Base-by-base conservation (phyloP, 2,888 invertebrate species). In the Tachina lurida region DNA sequence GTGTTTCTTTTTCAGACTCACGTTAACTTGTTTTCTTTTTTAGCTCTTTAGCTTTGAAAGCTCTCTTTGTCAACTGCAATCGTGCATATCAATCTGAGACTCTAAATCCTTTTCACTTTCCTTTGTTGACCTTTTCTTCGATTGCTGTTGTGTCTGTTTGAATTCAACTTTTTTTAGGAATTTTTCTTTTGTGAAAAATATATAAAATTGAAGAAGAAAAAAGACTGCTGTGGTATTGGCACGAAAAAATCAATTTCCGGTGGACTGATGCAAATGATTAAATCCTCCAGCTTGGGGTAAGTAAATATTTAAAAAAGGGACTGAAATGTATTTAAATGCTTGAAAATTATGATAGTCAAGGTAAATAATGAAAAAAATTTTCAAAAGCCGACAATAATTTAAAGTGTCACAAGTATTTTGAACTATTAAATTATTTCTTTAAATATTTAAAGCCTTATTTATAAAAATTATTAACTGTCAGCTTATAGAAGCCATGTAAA, bases 101-200 rank as follows among this genome's bases (percentile, higher is more conserved):
- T 52, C 71, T 49, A 83, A 86, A 86, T 86, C 79, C 83, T 79
- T 86, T 86, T 83, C 82, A 86, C 86, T 86, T 86, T 86, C 75
- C 67, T 76, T 71, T 65, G 67, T 79, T 79, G 78, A 82, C 78
- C 82, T 79, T 78, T 70, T 77, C 71, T 52, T 67, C 19, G 9
- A 10, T 60, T 45, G 4, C 9, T 49, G 10, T 13, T 43, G n/a
- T 17, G n/a, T 17, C 45, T 76, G n/a, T 22, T 43, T 22, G n/a
- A n/a, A 13, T 31, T 7, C 31, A 31, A 31, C 31, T 43, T 52
- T 17, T 45, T 73, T 60, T 31, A 9, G 8, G 9, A 8, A 31
- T 22, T 68, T 62, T 84, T 12, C 22, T 31, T 43, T 13, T 13
- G 7, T n/a, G 22, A 47, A 67, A 75, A 58, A 63, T 17, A 54